Evolutionary conservation across 2,888 invertebrate species (phyloP), one percentile per base, ranked within the genome.

Genomic region (Sphaerophoria taeniata): DNA sequence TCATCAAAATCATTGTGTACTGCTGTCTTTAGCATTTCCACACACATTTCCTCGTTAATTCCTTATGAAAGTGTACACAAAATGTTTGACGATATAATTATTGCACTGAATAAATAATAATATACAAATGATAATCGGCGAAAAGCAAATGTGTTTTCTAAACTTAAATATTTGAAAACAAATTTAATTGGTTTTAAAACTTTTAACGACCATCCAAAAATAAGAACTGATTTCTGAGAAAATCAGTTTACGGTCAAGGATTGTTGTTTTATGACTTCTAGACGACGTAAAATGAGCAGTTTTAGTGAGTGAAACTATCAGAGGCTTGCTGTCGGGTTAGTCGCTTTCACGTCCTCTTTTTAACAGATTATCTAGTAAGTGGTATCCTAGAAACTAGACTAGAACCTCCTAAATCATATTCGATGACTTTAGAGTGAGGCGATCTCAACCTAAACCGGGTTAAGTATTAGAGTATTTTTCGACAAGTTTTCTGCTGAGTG

Each of bases 1-100:
- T 76, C 65, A 67, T 81, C 58, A 81, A 81, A 67, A 55, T 72
- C 58, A 71, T 33, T 63, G 63, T 63, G 56, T 70, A 75, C 56
- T 36, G 16, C 73, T 79, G 60, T 61, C 53, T 31, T 67, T 33
- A 31, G 33, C 36, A 6, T 6, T 65, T 51, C 6, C 36, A n/a
- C n/a, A 9, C 16, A 11, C 39, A 24, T 24, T 51, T 16, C 51
- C 0, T 51, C 67, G 51, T 67, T 24, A 65, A 63, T 51, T 12
- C 7, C 51, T 49, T 39, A 39, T 3, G 12, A 53, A 43, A 67
- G n/a, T 51, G 53, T 43, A 39, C 3, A 53, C 34, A 43, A 14
- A 39, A 60, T 43, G n/a, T 67, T 51, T 36, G 65, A 65, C 33
- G 33, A 11, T 24, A 11, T 24, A 24, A 24, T 45, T 65, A 34